phyloP scores from a whole-genome alignment of 2,888 invertebrate genomes.

The Melipona bicolor region DNA sequence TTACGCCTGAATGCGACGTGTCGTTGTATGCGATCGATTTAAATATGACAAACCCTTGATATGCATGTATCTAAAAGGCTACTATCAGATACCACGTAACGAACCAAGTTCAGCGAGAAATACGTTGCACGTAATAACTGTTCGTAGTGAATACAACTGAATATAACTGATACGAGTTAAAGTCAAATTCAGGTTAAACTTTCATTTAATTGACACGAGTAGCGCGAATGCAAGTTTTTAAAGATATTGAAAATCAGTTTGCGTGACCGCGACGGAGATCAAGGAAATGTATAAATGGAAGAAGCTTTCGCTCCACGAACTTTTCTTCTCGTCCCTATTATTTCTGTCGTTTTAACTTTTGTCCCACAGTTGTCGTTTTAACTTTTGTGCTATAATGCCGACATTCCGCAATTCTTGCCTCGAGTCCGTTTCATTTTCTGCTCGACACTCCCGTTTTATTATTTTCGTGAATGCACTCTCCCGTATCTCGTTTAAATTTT shows the following conservation, averaged over 20 bases:
- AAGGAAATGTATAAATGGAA: constrained; percentile 9
- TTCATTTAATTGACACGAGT: neutral
- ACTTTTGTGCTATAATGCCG: neutral
- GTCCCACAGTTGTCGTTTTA: neutral
- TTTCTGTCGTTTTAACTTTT: constrained; percentile 24
- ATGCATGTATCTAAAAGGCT: neutral
- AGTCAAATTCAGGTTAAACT: neutral
- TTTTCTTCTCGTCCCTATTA: constrained; percentile 3
- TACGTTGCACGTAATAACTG: neutral
- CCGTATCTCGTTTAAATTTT: neutral
- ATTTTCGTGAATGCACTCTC: neutral
- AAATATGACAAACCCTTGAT: constrained; percentile 9
- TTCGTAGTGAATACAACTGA: too few relatives aligned
- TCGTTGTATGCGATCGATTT: neutral
- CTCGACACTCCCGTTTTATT: neutral
- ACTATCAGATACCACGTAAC: neutral
- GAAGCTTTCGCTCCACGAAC: neutral
- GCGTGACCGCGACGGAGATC: neutral
- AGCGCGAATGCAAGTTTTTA: neutral
- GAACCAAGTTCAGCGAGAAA: neutral
- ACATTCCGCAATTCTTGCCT: neutral
- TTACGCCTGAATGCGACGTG: neutral
- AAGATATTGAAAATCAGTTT: neutral
- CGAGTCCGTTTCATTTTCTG: neutral
- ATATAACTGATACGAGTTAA: neutral